A percentile compares a stretch with the other conserved stretches of the same genome.
Conservation (phyloP, 2,888 invertebrate species). For the Rotaria macrura region DNA sequence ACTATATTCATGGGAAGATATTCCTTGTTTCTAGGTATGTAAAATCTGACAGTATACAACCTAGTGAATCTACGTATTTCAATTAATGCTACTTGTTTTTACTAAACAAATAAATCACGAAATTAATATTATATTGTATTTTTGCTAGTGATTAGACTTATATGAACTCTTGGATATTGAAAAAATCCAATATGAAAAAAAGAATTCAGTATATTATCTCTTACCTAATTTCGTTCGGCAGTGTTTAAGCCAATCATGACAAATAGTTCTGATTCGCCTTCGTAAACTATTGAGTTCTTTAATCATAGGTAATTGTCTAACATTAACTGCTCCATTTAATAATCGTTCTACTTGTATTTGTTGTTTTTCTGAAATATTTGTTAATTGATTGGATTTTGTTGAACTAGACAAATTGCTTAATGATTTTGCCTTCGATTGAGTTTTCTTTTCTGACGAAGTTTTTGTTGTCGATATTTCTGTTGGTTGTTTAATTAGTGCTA, state of each 20-base stretch:
- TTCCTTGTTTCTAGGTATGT: no score
- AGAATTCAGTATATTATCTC: no score
- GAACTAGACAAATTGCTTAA: not conserved
- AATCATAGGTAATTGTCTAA: not conserved
- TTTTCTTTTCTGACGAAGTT: not conserved
- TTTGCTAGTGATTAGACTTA: no score
- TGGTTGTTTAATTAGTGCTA: not conserved
- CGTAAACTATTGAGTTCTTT: not conserved
- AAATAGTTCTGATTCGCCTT: not conserved
- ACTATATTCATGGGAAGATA: no score
- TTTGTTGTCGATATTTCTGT: no score
- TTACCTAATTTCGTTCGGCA: slow-evolving; percentile 1
- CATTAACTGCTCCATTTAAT: not conserved
- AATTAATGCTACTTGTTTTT: no score
- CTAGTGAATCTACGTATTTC: no score
- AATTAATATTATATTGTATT: no score
- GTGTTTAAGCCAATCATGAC: not conserved
- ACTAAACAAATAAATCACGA: no score
- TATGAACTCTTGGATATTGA: no score
- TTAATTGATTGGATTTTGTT: not conserved
- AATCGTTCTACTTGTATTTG: not conserved
- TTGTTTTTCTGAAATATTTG: not conserved
- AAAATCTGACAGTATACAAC: no score
- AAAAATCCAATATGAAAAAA: no score
- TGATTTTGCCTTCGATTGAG: not conserved